Base-by-base conservation (phyloP, 2,888 invertebrate species). In the Syrista parreyssii region DNA sequence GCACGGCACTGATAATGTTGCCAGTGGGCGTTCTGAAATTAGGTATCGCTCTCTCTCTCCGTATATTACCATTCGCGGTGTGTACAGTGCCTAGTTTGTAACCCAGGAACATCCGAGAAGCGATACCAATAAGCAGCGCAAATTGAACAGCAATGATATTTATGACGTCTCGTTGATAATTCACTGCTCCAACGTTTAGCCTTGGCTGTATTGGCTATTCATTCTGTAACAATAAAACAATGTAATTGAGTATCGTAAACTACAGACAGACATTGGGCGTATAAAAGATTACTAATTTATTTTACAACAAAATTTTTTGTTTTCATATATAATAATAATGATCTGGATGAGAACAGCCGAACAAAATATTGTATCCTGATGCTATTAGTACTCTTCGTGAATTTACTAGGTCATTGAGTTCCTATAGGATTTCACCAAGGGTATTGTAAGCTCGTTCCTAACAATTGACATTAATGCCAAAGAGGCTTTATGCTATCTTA, bases 131-230 rank as follows among this genome's bases (percentile, higher is more conserved):
- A 31, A 15, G 71, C 71, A 32, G 12, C 12, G 12, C 31, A 32
- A 71, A 71, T 31, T 15, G 71, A 32, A 71, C 12, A 55, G 73
- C 75, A 76, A 79, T 77, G 73, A 77, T 77, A 77, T 77, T 80
- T 79, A 80, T 79, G 73, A 78, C 78, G 72, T 79, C 79, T 75
- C 76, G 76, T 75, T 80, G 79, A 75, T 80, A 79, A 80, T 80
- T 80, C 79, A 79, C 71, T 55, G 72, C 35, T 34, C 23, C 68
- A 32, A 80, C 77, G 75, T 79, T 80, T 75, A 68, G 75, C 72
- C 73, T 77, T 76, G 78, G 73, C 55, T 76, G 55, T 68, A 34
- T 36, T 36, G 55, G 68, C 73, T 78, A 78, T 78, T 80, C 40
- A 76, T 74, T 76, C 34, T 75, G 2, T 34, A 34, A 3, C 34